Evolutionary conservation across 2,113 vertebrate species (phyloP), one percentile per base, ranked within the genome.

Genomic region (Opisthocomus hoazin): DNA sequence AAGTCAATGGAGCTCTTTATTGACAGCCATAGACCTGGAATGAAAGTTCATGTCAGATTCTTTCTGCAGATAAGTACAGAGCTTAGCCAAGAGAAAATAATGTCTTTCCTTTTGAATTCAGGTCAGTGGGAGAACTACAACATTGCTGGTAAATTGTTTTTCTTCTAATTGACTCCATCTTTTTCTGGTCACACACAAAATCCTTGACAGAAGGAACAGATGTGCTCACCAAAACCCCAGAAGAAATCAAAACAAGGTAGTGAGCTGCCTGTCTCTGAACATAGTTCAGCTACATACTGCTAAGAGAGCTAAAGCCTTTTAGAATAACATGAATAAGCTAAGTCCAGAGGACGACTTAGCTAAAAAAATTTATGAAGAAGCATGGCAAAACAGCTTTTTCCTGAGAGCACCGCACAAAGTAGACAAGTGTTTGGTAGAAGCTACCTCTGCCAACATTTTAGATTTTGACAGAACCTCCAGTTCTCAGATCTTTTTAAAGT

Each of bases 191-290:
- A 11, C 61, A 11, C 24, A 79, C 66, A 79, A 89, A 86, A 43
- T 43, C 89, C 63, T 41, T 53, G 71, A 69, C 65, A 60, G 5
- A 36, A 71, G 82, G 43, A 90, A 60, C 45, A 56, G 46, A 84
- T 8, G 26, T 5, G 32, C 0, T 12, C 26, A 20, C 6, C 46
- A 74, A 84, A 95, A 90, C 27, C 30, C 56, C 82, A 65, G 54
- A 87, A 93, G 86, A 93, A 89, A 95, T 92, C 73, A 84, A 94
- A 88, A 43, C 54, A 68, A 51, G 81, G 77, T 68, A 95, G 50
- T 21, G 68, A 90, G n/a, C 36, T 4, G 0, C 64, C 57, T 63
- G 0, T 68, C 57, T 63, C 81, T 54, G 60, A 87, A 94, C 34
- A 86, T 60, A 76, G 41, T 32, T 89, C 71, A 80, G 77, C 89